phyloP scores from a whole-genome alignment of 2,888 invertebrate species.

The Tromatobia lineatoria region DNA sequence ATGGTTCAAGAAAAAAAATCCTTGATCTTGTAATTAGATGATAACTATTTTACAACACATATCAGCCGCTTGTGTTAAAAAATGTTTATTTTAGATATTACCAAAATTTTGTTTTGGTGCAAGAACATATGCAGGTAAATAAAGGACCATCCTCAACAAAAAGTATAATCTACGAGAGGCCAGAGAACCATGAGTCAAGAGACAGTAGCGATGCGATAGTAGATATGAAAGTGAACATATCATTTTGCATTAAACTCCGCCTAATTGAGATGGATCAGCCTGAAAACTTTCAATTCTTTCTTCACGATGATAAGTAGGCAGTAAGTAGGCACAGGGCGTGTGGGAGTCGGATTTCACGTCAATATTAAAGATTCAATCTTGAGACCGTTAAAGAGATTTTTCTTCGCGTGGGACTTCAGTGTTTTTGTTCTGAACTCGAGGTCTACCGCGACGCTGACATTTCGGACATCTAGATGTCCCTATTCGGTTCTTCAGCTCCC shows the following conservation, averaged over 20 bases:
- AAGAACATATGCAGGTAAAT: no score
- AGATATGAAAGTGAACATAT: background rate
- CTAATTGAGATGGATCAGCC: conserved; percentile 33
- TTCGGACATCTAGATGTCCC: conserved; percentile 59
- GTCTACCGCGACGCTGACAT: conserved; percentile 45
- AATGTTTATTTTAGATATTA: no score
- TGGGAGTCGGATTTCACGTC: conserved; percentile 26
- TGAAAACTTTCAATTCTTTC: conserved; percentile 32
- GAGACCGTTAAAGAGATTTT: conserved; percentile 18
- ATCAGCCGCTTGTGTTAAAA: no score
- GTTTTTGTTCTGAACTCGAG: conserved; percentile 57
- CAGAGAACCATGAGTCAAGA: conserved; percentile 17
- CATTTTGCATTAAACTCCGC: conserved; percentile 16
- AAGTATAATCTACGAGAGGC: no score
- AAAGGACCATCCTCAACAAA: no score
- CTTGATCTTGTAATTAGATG: no score
- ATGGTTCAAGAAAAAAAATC: no score
- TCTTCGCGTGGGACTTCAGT: conserved; percentile 49
- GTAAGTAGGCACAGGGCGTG: conserved; percentile 19
- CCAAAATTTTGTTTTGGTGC: no score
- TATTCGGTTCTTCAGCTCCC: conserved; percentile 63
- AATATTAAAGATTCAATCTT: conserved; percentile 11
- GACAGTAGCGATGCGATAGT: conserved; percentile 52
- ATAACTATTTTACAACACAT: no score
- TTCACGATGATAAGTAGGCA: background rate